Percentiles rank a stretch among this genome's conserved stretches.
Evolutionary conservation across 2,888 invertebrate species (phyloP).

Genomic region (Morpho helenor): DNA sequence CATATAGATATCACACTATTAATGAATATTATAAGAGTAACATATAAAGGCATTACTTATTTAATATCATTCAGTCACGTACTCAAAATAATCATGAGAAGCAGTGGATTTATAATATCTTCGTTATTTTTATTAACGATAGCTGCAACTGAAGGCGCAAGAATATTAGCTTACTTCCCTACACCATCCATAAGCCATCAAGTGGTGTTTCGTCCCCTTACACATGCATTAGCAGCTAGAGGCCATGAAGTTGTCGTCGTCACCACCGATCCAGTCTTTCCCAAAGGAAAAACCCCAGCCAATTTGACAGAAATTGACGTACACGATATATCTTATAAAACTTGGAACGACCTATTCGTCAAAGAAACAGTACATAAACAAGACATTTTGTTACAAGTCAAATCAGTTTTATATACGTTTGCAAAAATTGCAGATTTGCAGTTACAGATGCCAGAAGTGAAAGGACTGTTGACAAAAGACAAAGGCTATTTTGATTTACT

Average conservation of each 20-base stretch:
- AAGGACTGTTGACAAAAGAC: conserved; percentile 24
- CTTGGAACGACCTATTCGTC: conserved; percentile 26
- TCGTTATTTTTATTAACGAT: conserved; percentile 3
- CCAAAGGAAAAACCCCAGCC: conserved; percentile 39
- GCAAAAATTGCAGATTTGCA: conserved; percentile 26
- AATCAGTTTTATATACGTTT: conserved; percentile 8
- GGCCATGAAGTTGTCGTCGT: conserved; percentile 56
- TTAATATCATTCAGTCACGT: conserved; percentile 7
- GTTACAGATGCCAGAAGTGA: conserved; percentile 24
- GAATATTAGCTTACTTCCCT: conserved; percentile 47
- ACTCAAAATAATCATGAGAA: conserved; percentile 9
- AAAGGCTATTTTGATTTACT: conserved; percentile 40
- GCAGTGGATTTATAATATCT: not conserved
- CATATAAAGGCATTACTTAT: conserved; percentile 1
- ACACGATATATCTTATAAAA: conserved; percentile 43
- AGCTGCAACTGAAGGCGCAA: conserved; percentile 28
- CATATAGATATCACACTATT: not conserved
- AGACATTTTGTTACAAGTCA: conserved; percentile 21
- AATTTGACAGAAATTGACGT: conserved; percentile 50
- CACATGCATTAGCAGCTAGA: conserved; percentile 41
- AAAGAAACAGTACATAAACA: conserved; percentile 16
- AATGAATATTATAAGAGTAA: not conserved
- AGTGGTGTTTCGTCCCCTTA: conserved; percentile 38
- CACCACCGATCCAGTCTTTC: conserved; percentile 43
- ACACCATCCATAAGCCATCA: conserved; percentile 49